phyloP scores from a whole-genome alignment of 1,140 invertebrate species.

The Subanguina moxae region DNA sequence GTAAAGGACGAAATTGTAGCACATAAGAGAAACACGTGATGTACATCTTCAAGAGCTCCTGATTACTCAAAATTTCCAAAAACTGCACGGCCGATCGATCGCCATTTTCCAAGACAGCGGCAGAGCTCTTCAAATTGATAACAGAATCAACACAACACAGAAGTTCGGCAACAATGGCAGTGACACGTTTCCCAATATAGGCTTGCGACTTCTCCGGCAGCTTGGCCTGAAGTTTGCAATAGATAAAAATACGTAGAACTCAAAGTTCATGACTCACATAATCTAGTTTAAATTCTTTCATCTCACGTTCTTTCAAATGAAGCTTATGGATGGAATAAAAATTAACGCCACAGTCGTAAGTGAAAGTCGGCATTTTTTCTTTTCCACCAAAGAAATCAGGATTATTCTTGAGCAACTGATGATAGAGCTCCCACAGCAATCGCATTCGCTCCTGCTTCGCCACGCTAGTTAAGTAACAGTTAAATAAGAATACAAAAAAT shows the following conservation, averaged over 20 bases:
- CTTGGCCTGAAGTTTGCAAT: background rate
- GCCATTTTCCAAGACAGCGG: conserved; percentile 3
- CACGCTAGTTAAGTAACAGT: conserved; percentile 2
- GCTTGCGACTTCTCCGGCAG: conserved; percentile 3
- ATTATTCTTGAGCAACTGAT: background rate
- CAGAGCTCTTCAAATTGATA: background rate
- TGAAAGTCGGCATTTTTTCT: background rate
- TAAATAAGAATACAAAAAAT: conserved; percentile 6
- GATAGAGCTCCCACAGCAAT: conserved; percentile 13
- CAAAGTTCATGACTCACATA: background rate
- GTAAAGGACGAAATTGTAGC: conserved; percentile 4
- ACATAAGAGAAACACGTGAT: background rate
- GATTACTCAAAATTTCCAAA: conserved; percentile 13
- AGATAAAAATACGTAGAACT: too few species aligned
- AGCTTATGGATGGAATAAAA: conserved; percentile 4
- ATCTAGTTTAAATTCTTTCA: conserved; percentile 4
- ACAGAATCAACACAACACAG: too few species aligned
- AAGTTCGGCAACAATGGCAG: background rate
- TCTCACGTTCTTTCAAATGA: conserved; percentile 4
- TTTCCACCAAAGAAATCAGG: background rate
- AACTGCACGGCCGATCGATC: conserved; percentile 16
- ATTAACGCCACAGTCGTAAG: conserved; percentile 15
- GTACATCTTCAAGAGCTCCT: conserved; percentile 10
- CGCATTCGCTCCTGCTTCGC: background rate
- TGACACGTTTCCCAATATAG: conserved; percentile 17